Percentiles rank a stretch among this genome's conserved stretches.
These are phyloP conservation scores for Drosophila eugracilis DNA, from an alignment of 1,140 invertebrate species.

Conservation along the genomic window DNA sequence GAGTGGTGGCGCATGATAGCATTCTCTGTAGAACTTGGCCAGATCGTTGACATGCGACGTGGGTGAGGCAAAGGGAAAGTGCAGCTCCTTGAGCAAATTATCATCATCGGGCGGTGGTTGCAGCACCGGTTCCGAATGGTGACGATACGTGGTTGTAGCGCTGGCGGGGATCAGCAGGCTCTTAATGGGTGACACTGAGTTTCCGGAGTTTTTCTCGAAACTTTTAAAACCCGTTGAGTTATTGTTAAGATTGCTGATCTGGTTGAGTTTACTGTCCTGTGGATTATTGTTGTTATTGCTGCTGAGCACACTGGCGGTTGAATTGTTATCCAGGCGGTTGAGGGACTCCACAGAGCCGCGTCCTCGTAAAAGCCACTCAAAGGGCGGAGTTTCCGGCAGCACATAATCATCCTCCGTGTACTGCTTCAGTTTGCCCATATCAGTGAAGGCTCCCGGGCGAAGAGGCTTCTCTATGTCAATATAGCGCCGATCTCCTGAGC, in stretches of 20 bases:
- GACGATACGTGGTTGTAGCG: conserved; percentile 42
- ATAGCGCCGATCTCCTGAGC: conserved; percentile 52
- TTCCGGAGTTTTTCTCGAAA: conserved; percentile 64
- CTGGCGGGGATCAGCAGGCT: conserved; percentile 74
- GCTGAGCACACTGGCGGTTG: conserved; percentile 35
- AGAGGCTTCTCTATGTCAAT: conserved; percentile 88
- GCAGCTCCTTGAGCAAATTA: conserved; percentile 74
- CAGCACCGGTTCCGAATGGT: conserved; percentile 62
- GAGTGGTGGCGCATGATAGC: conserved; percentile 90
- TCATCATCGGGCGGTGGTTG: conserved; percentile 65
- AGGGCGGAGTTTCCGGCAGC: conserved; percentile 89
- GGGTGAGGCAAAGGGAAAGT: conserved; percentile 87
- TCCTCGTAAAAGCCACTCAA: conserved; percentile 87
- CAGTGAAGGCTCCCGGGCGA: conserved; percentile 90
- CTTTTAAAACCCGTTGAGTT: conserved; percentile 74
- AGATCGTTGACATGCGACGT: conserved; percentile 87
- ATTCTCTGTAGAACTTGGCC: conserved; percentile 91
- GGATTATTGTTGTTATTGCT: conserved; percentile 81
- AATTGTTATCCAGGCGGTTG: conserved; percentile 69
- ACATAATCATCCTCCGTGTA: conserved; percentile 87
- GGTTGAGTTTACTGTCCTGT: conserved; percentile 30
- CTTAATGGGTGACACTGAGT: conserved; percentile 71
- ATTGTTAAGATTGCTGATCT: conserved; percentile 62
- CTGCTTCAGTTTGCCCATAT: conserved; percentile 84
- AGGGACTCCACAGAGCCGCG: conserved; percentile 75